Percentiles rank a stretch among this genome's conserved stretches.
phyloP scores from a whole-genome alignment of 1,140 invertebrate species.

The Megalopta genalis region DNA sequence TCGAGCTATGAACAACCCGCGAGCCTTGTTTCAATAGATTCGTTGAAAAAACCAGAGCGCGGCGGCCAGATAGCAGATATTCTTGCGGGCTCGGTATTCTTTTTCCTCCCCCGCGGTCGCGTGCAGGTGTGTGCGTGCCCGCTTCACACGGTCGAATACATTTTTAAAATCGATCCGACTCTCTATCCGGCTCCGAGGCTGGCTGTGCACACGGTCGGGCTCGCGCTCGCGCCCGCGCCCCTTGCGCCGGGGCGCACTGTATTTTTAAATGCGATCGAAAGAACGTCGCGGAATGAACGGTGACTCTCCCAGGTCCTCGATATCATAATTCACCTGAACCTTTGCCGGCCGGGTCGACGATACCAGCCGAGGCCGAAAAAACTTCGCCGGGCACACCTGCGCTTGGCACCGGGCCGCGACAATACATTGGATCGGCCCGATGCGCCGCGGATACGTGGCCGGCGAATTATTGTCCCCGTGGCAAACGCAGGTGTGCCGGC shows the following conservation, averaged over 20 bases:
- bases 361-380: conserved; percentile 24
- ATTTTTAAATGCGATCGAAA: conserved; percentile 12
- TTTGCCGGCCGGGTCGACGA: conserved; percentile 7
- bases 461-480: conserved; percentile 10
- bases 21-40: conserved; percentile 21
- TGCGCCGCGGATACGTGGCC: too few relatives aligned
- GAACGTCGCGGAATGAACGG: conserved; percentile 5
- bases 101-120: background rate
- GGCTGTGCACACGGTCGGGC: too few relatives aligned
- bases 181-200: too few relatives aligned
- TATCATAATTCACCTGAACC: conserved; percentile 32
- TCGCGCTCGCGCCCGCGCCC: too few relatives aligned
- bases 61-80: background rate
- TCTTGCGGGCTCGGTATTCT: background rate
- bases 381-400: conserved; percentile 27
- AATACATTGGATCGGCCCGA: background rate
- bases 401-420: conserved; percentile 25
- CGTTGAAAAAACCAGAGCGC: conserved; percentile 9
- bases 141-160: conserved; percentile 8
- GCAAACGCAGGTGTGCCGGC: conserved; percentile 9
- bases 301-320: conserved; percentile 1
- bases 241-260: too few relatives aligned
- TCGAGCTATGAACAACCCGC: conserved; percentile 25
- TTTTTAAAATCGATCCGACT: background rate
- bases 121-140: too few relatives aligned